phyloP scores from a whole-genome alignment of 2,113 vertebrate species.

The Aldabrachelys gigantea region DNA sequence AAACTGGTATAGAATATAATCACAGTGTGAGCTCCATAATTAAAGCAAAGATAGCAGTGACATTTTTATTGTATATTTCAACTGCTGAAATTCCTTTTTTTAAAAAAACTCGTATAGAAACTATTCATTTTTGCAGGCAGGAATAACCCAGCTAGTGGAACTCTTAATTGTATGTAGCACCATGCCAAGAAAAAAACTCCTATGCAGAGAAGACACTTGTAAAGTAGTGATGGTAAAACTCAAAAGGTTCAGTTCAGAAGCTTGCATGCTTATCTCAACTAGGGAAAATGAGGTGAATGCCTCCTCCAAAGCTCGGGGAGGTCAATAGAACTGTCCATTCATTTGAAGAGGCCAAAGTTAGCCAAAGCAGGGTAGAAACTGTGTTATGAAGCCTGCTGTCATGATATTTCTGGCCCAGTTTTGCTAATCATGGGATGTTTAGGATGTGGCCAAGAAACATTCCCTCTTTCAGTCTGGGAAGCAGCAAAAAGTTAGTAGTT shows the following conservation, averaged over 20 bases:
- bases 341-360: neutral
- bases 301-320: neutral
- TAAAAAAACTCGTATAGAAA: neutral
- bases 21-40: slow-evolving; percentile 63
- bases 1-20: slow-evolving; percentile 62
- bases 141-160: slow-evolving; percentile 61
- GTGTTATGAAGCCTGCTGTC: neutral
- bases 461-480: neutral
- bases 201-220: neutral
- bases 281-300: neutral
- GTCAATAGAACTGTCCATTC: neutral
- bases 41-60: slow-evolving; percentile 71
- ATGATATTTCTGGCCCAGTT: neutral
- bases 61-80: slow-evolving; percentile 69
- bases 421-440: neutral
- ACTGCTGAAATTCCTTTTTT: slow-evolving; percentile 53
- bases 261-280: neutral
- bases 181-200: slow-evolving; percentile 39
- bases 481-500: accelerated
- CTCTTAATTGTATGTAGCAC: slow-evolving; percentile 41
- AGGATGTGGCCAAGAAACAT: accelerated
- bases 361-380: neutral
- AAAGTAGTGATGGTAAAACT: neutral
- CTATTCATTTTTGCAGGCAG: slow-evolving; percentile 54
- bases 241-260: neutral